Percentiles rank a stretch among this genome's conserved stretches.
Conservation (phyloP, 2,113 vertebrate genomes). For the Perccottus glenii region DNA sequence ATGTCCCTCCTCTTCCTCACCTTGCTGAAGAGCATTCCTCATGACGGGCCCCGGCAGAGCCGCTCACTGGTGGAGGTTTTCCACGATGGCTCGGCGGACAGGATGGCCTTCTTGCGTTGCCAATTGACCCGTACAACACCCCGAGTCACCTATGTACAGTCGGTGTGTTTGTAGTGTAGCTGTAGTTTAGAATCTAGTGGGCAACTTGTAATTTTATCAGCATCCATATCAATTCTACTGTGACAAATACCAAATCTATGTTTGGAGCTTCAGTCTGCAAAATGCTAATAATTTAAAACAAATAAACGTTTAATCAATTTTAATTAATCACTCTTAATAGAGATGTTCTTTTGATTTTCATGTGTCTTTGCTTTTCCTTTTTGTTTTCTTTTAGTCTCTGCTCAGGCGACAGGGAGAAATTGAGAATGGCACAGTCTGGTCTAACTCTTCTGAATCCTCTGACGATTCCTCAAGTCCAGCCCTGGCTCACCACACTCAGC, state of each 20-base stretch:
- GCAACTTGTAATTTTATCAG: background rate
- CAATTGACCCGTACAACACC: conserved; percentile 40
- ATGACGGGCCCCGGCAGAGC: conserved; percentile 62
- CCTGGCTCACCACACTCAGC: conserved; percentile 69
- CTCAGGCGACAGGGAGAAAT: conserved; percentile 95
- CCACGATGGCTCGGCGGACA: conserved; percentile 73
- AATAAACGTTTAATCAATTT: background rate
- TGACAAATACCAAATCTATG: background rate
- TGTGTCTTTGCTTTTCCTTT: background rate
- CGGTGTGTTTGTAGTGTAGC: conserved; percentile 72
- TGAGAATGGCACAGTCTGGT: conserved; percentile 97
- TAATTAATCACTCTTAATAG: background rate
- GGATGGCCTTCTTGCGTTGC: conserved; percentile 60
- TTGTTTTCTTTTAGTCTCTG: conserved; percentile 84
- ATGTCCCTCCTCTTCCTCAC: conserved; percentile 64
- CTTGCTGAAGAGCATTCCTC: conserved; percentile 62
- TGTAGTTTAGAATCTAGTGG: conserved; percentile 31
- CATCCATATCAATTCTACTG: background rate
- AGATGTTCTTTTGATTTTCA: background rate
- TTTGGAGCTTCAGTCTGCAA: no score
- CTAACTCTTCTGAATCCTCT: conserved; percentile 95
- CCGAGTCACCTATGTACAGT: conserved; percentile 58
- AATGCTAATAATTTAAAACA: no score
- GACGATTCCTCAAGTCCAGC: conserved; percentile 95
- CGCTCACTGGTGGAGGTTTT: conserved; percentile 80